These are phyloP conservation scores for Pogoniulus pusillus DNA, from an alignment of 2,797 vertebrate species.

Conservation along the genomic window DNA sequence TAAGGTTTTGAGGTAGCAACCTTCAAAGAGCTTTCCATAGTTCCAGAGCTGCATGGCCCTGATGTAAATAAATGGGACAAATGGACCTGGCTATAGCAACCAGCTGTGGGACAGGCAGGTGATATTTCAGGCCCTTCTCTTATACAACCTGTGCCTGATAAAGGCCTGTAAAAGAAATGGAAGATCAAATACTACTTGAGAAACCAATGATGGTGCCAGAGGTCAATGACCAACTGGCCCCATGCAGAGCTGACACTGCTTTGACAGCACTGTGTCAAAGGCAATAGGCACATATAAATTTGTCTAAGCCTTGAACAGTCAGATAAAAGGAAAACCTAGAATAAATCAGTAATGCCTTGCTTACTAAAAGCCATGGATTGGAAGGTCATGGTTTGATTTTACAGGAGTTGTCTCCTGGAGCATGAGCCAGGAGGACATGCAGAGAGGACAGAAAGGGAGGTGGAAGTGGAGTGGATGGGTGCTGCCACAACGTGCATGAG, in stretches of 20 bases:
- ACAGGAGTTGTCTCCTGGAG: neutral
- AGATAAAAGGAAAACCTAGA: neutral
- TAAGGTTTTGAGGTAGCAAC: neutral
- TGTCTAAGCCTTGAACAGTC: neutral
- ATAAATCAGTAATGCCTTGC: neutral
- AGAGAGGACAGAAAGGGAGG: neutral
- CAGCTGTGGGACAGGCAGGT: neutral
- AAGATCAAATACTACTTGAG: neutral
- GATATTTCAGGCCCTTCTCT: neutral
- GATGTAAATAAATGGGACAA: neutral
- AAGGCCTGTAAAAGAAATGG: neutral
- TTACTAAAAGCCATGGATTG: neutral
- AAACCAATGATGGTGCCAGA: neutral
- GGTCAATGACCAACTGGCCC: neutral
- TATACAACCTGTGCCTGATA: neutral
- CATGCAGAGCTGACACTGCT: rapidly evolving
- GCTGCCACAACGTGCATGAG: rapidly evolving
- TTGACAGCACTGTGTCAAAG: neutral
- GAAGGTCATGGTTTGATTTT: neutral
- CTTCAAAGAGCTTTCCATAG: neutral
- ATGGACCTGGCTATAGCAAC: neutral
- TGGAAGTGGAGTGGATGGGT: neutral
- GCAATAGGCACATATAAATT: neutral
- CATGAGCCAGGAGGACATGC: rapidly evolving
- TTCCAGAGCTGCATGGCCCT: neutral